Base-by-base conservation (phyloP, 2,888 invertebrate genomes). In the Teinopalpus imperialis region DNA sequence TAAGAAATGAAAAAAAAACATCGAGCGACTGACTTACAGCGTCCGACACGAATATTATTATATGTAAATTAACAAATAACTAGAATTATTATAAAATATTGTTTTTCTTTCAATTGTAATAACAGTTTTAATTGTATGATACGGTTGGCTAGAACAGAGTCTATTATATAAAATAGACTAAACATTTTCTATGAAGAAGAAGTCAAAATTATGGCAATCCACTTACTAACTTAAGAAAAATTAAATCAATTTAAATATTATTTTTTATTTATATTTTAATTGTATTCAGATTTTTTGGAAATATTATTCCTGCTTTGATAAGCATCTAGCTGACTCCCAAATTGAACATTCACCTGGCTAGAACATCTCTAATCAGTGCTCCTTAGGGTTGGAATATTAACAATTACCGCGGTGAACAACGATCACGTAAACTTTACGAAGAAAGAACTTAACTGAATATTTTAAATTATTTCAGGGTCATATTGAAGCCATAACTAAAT, bases 241-340 rank as follows among this genome's bases (percentile, higher is more conserved):
- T 50, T 50, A 50, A 55, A n/a, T n/a, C n/a, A n/a, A n/a, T n/a
- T n/a, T n/a, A n/a, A n/a, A n/a, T n/a, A n/a, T n/a, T n/a, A n/a
- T n/a, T n/a, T n/a, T n/a, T n/a, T n/a, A n/a, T n/a, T n/a, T n/a
- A n/a, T n/a, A n/a, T n/a, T n/a, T n/a, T n/a, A n/a, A n/a, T n/a
- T n/a, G n/a, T n/a, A 72, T 66, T 61, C 63, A 56, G 56, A 61
- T 65, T 66, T 63, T 63, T 61, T 64, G 69, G 63, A 62, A 69
- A 66, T 65, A 63, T 69, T 69, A 71, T 69, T 70, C 61, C 54
- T 53, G 53, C 50, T 42, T 52, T 63, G 69, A 74, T 74, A 74
- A 74, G 54, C 61, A 59, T 59, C 54, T 49, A 52, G 57, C 51
- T 43, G 51, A 30, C 45, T 56, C 57, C 56, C 62, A 52, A 46